phyloP scores from a whole-genome alignment of 1,140 invertebrate genomes.

The Ostrea edulis region DNA sequence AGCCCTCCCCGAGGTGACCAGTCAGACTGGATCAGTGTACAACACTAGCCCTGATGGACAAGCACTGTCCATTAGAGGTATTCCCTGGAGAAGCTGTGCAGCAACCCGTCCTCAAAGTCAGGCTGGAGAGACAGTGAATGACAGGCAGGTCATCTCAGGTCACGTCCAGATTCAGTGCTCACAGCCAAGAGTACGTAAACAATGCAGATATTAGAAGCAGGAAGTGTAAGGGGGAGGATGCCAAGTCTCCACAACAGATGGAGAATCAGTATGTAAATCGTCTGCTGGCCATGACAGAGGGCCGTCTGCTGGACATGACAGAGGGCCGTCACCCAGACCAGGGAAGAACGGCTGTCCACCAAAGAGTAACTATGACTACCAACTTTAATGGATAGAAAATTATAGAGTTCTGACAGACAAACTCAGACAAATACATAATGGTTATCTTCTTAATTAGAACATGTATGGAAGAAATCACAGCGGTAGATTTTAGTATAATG shows the following conservation, averaged over 20 bases:
- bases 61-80: background rate
- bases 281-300: conserved; percentile 1
- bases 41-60: background rate
- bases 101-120: background rate
- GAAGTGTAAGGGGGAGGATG: background rate
- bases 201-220: background rate
- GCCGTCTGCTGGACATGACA: conserved; percentile 7
- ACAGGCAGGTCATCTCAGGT: conserved; percentile 1
- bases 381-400: background rate
- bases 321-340: background rate
- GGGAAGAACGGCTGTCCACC: background rate
- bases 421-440: background rate
- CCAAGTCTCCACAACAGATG: background rate
- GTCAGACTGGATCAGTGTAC: background rate
- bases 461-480: background rate
- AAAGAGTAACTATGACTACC: background rate
- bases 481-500: conserved; percentile 15
- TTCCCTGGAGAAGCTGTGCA: background rate
- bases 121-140: background rate
- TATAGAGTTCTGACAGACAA: background rate
- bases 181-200: background rate
- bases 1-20: background rate
- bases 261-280: conserved; percentile 9
- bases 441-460: background rate
- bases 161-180: background rate